Conservation (phyloP, 2,113 vertebrate species). For the Bubo bubo region DNA sequence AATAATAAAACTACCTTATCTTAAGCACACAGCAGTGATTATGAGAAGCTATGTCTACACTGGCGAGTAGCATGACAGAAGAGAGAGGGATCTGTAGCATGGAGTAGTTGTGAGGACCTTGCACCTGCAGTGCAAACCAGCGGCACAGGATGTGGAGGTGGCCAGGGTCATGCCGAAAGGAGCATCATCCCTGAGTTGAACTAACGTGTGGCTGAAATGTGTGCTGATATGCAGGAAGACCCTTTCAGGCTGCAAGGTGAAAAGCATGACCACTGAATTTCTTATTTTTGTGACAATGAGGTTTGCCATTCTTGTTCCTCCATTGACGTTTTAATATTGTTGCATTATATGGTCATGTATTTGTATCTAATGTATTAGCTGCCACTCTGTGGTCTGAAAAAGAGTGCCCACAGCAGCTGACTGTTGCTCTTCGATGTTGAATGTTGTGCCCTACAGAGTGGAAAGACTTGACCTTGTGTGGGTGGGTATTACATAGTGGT, state of each 20-base stretch:
- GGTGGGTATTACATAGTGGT: background rate
- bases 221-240: fast-evolving
- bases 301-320: background rate
- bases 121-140: fast-evolving
- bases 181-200: background rate
- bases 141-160: background rate
- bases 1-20: background rate
- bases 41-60: background rate
- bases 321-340: background rate
- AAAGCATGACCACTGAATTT: background rate
- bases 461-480: background rate
- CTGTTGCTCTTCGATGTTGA: background rate
- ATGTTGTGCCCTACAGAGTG: background rate
- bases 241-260: background rate
- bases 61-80: background rate
- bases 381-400: background rate
- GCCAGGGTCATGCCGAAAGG: background rate
- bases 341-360: background rate
- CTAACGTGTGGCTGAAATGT: fast-evolving
- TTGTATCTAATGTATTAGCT: background rate
- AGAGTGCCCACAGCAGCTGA: background rate
- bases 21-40: background rate
- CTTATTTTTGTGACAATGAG: background rate
- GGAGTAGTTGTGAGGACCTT: background rate
- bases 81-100: fast-evolving